These are phyloP conservation scores for Zelostemma sp. DNA, from an alignment of 1,140 invertebrate species.

Conservation along the genomic window DNA sequence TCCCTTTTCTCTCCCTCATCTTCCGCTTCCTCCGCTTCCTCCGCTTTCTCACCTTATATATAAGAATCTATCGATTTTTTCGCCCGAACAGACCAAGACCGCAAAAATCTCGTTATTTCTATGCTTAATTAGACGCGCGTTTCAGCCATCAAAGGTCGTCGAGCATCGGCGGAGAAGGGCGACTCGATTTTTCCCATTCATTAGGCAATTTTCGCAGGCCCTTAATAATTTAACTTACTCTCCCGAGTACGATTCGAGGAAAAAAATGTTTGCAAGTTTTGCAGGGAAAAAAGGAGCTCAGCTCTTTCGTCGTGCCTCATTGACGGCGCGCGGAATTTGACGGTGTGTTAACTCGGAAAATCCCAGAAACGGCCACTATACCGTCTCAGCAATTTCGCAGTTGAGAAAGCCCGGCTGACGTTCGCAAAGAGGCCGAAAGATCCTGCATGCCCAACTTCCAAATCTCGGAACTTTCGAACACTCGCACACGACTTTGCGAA, in stretches of 20 bases:
- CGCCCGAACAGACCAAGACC: constrained; percentile 22
- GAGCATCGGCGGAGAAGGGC: constrained; percentile 22
- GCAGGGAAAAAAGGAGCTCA: no score
- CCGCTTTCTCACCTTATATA: constrained; percentile 24
- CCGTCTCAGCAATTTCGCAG: constrained; percentile 45
- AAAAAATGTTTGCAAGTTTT: background rate
- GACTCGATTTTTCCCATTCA: constrained; percentile 67
- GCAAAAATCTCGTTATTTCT: constrained; percentile 68
- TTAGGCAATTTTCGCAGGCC: constrained; percentile 58
- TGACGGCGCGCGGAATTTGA: constrained; percentile 40
- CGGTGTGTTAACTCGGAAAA: constrained; percentile 47
- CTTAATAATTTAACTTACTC: no score
- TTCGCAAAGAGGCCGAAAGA: constrained; percentile 48
- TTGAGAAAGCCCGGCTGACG: constrained; percentile 47
- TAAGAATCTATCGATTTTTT: constrained; percentile 47
- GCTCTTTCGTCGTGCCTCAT: constrained; percentile 26
- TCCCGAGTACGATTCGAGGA: background rate
- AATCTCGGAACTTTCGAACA: constrained; percentile 45
- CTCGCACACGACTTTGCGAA: constrained; percentile 40
- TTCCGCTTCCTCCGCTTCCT: constrained; percentile 7
- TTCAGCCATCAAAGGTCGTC: constrained; percentile 33
- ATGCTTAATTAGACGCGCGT: constrained; percentile 64
- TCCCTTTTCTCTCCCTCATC: constrained; percentile 9
- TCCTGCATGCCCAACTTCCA: constrained; percentile 45
- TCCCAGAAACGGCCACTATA: constrained; percentile 27